Evolutionary conservation across 2,797 vertebrate species (phyloP), one percentile per base, ranked within the genome.

Genomic region (Alauda arvensis): DNA sequence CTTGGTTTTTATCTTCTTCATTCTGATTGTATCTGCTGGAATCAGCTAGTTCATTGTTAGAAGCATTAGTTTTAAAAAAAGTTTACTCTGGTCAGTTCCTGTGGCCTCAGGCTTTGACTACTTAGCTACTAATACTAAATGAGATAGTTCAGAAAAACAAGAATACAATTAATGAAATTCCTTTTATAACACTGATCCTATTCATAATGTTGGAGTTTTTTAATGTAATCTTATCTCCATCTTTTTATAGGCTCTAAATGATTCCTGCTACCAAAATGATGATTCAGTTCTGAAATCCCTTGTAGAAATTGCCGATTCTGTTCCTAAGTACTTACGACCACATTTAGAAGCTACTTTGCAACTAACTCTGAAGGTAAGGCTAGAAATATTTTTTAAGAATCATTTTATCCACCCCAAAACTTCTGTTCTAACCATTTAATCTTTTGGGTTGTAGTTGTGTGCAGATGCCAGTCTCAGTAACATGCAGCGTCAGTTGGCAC

Each of bases 241-340:
- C 92, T 67, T 60, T 51, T 84, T 93, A 57, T 96, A 99, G 99
- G 98, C 98, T 20, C 98, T 99, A 83, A 99, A 99, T 81, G 99
- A 99, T 67, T 99, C 99, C 1, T 99, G 99, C 95, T 99, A 99
- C 91, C 98, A 98, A 95, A 98, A 97, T 17, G 99, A 99, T 21
- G 99, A 99, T 95, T 98, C 99, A 0, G 99, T 99, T 93, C 97
- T 99, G 76, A 99, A 99, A 95, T 99, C 99, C 55, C 97, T 99
- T 40, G 99, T 99, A 95, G 99, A 99, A 95, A 99, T 99, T 55
- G 99, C 99, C 28, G 99, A 99, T 97, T 99, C 99, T 0, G 99
- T 99, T 34, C 99, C 99, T 5, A 99, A 99, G 95, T 99, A 99
- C 94, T 97, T 99, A 92, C 97, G 99, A 72, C 98, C 99, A 66